Evolutionary conservation across 2,888 invertebrate genomes (phyloP).

Genomic region (Kuschelorhynchus macadamiae): DNA sequence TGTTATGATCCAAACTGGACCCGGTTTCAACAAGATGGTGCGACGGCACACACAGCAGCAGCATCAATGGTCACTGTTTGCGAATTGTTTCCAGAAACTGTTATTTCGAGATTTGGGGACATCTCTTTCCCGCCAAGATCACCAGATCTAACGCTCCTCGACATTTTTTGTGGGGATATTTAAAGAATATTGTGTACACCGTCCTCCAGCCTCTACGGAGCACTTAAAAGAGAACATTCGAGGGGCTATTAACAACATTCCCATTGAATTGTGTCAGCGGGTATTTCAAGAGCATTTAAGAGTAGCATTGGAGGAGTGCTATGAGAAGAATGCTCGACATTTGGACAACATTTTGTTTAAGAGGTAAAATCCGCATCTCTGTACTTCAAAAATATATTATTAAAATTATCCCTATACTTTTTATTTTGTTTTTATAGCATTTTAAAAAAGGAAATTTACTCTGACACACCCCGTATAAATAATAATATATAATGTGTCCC

Average conservation of each 20-base stretch:
- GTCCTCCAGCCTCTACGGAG: too few species aligned
- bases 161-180: slow-evolving; percentile 6
- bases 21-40: slow-evolving; percentile 11
- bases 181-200: too few species aligned
- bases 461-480: too few species aligned
- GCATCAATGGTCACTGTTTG: slow-evolving; percentile 16
- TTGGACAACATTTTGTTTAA: not conserved
- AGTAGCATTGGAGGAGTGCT: not conserved
- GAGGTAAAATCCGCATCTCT: not conserved
- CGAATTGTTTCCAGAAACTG: slow-evolving; percentile 22
- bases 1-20: slow-evolving; percentile 4
- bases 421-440: too few species aligned
- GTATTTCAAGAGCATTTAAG: not conserved
- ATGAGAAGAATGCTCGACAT: too few species aligned
- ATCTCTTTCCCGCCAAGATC: slow-evolving; percentile 25
- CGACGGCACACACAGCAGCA: not conserved
- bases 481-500: too few species aligned
- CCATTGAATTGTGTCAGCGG: not conserved
- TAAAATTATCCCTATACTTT: too few species aligned
- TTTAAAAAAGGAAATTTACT: too few species aligned
- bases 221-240: not conserved
- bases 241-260: not conserved
- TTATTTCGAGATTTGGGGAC: slow-evolving; percentile 19
- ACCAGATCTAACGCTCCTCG: slow-evolving; percentile 26
- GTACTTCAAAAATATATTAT: not conserved